Evolutionary conservation across 2,888 invertebrate genomes (phyloP).

Genomic region (Zele albiditarsus): DNA sequence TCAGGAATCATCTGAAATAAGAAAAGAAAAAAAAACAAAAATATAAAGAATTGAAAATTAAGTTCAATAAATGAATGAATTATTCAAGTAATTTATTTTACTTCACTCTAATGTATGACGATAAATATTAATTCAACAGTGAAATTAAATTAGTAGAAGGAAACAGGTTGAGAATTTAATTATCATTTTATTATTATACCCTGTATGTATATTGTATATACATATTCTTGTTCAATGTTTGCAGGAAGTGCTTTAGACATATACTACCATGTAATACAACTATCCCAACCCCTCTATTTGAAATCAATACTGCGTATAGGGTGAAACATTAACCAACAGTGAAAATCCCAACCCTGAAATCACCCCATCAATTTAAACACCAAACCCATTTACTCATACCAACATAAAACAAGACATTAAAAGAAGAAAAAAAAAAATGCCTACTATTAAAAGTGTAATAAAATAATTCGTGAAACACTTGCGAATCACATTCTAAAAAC

Average conservation of each 20-base stretch:
- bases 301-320: slow-evolving; percentile 63
- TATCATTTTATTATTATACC: slow-evolving; percentile 13
- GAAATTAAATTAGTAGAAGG: slow-evolving; percentile 1
- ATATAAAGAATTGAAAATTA: neutral
- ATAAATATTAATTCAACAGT: neutral
- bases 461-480: neutral
- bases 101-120: neutral
- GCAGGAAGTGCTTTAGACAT: slow-evolving; percentile 58
- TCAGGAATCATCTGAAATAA: slow-evolving; percentile 66
- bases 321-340: too few species aligned
- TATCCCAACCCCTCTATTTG: slow-evolving; percentile 55
- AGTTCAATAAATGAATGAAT: neutral
- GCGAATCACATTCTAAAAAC: neutral
- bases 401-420: too few species aligned
- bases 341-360: neutral
- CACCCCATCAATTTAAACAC: neutral
- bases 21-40: slow-evolving; percentile 5
- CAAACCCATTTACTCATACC: too few species aligned
- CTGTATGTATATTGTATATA: neutral
- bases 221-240: slow-evolving; percentile 53
- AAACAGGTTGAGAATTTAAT: slow-evolving; percentile 8
- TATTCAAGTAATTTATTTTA: neutral
- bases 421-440: neutral
- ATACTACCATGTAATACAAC: slow-evolving; percentile 45
- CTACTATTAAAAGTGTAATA: neutral